phyloP scores from a whole-genome alignment of 2,888 invertebrate species.

The Polylopha cassiicola region DNA sequence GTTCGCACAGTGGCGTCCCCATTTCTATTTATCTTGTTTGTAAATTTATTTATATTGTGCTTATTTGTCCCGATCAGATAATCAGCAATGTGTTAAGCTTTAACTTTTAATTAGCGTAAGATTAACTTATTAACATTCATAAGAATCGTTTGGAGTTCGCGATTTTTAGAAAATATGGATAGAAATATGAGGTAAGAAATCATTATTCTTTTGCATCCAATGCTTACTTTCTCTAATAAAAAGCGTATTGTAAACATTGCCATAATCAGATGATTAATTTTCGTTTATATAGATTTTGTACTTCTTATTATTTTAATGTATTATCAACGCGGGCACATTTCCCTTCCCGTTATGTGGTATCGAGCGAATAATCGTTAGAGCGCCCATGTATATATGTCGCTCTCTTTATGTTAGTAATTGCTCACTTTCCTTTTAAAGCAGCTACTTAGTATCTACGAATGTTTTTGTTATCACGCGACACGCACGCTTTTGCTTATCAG shows the following conservation, averaged over 20 bases:
- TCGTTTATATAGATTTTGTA: neutral
- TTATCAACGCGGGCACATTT: neutral
- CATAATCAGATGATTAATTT: slow-evolving; percentile 18
- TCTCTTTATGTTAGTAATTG: slow-evolving; percentile 3
- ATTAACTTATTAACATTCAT: slow-evolving; percentile 15
- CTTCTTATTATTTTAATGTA: neutral
- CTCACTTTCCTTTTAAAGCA: neutral
- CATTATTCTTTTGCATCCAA: slow-evolving; percentile 42
- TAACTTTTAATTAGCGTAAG: slow-evolving; percentile 38
- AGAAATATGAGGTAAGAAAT: slow-evolving; percentile 70
- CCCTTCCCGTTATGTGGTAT: slow-evolving; percentile 14
- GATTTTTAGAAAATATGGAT: slow-evolving; percentile 53
- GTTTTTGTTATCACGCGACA: slow-evolving; percentile 1
- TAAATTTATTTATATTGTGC: slow-evolving; percentile 49
- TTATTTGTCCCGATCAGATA: slow-evolving; percentile 38
- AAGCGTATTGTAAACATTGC: slow-evolving; percentile 22
- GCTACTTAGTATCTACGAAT: neutral
- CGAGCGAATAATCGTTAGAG: slow-evolving; percentile 11
- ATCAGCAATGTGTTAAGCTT: slow-evolving; percentile 46
- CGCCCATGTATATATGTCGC: slow-evolving; percentile 2
- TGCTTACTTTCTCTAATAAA: slow-evolving; percentile 35
- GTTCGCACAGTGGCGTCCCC: slow-evolving; percentile 47
- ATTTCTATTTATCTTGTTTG: slow-evolving; percentile 52
- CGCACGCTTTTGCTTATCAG: slow-evolving; percentile 1
- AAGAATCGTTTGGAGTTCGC: slow-evolving; percentile 1